Conservation (phyloP, 2,113 vertebrate genomes). For the Neogobius melanostomus region DNA sequence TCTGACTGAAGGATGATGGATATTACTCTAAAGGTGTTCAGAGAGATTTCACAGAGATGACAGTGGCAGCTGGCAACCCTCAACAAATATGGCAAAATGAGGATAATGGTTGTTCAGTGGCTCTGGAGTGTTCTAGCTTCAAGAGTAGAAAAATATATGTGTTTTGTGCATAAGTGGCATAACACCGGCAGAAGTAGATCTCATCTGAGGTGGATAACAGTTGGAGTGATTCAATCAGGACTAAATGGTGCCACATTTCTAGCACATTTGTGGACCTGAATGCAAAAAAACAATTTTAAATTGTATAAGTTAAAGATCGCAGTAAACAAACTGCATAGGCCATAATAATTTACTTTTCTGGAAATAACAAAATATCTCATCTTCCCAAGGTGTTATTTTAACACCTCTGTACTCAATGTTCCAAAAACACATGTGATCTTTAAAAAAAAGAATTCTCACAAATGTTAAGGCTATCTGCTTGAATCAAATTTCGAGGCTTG, state of each 20-base stretch:
- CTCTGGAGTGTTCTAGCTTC: not conserved
- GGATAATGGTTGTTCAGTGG: constrained; percentile 9
- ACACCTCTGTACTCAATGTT: too few species aligned
- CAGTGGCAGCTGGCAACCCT: constrained; percentile 1
- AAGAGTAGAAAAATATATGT: constrained; percentile 3
- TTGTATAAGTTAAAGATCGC: too few species aligned
- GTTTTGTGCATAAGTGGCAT: not conserved
- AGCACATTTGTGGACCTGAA: too few species aligned
- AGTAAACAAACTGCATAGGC: too few species aligned
- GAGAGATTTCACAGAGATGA: constrained; percentile 8
- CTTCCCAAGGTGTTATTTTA: too few species aligned
- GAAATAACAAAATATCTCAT: too few species aligned
- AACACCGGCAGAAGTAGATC: not conserved
- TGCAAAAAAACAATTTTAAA: not conserved
- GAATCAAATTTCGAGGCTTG: too few species aligned
- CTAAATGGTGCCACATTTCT: not conserved
- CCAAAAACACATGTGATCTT: too few species aligned
- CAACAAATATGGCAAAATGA: constrained; percentile 6
- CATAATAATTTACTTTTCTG: too few species aligned
- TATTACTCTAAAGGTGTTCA: constrained; percentile 14
- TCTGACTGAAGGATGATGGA: constrained; percentile 20
- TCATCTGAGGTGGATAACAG: not conserved
- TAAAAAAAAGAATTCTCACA: too few species aligned
- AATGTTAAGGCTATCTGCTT: too few species aligned
- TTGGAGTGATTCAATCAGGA: not conserved